phyloP scores from a whole-genome alignment of 2,888 invertebrate species.

The Polydrusus pterygomalis region DNA sequence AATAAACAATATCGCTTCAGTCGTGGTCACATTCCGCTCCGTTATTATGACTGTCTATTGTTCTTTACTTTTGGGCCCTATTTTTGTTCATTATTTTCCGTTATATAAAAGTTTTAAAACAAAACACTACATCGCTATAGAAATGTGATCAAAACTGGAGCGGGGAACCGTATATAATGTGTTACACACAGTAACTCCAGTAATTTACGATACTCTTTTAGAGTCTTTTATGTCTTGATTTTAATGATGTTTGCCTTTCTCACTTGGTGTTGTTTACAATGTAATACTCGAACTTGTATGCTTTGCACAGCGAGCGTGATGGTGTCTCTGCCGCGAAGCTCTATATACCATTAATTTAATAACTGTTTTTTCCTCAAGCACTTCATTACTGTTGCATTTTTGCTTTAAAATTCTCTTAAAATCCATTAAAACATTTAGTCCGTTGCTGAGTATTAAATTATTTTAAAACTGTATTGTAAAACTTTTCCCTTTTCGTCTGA shows the following conservation, averaged over 20 bases:
- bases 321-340: slow-evolving; percentile 26
- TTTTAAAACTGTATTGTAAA: neutral
- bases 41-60: slow-evolving; percentile 45
- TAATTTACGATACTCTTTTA: slow-evolving; percentile 52
- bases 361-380: slow-evolving; percentile 32
- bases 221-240: slow-evolving; percentile 53
- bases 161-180: slow-evolving; percentile 45
- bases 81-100: slow-evolving; percentile 48
- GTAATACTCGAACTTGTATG: slow-evolving; percentile 38
- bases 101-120: slow-evolving; percentile 49
- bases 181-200: slow-evolving; percentile 51
- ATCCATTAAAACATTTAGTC: neutral
- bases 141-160: slow-evolving; percentile 48
- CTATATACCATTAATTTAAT: slow-evolving; percentile 41
- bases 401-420: slow-evolving; percentile 1
- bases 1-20: slow-evolving; percentile 23
- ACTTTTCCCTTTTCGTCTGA: neutral
- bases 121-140: slow-evolving; percentile 45
- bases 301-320: slow-evolving; percentile 34
- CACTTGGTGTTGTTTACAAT: slow-evolving; percentile 49
- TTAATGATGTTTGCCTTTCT: slow-evolving; percentile 54
- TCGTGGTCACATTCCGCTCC: slow-evolving; percentile 34
- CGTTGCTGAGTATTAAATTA: neutral
- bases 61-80: slow-evolving; percentile 40
- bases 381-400: slow-evolving; percentile 31